Conservation (phyloP, 92 coral and sea anemone genomes). For the Palythoa heliodiscus region DNA sequence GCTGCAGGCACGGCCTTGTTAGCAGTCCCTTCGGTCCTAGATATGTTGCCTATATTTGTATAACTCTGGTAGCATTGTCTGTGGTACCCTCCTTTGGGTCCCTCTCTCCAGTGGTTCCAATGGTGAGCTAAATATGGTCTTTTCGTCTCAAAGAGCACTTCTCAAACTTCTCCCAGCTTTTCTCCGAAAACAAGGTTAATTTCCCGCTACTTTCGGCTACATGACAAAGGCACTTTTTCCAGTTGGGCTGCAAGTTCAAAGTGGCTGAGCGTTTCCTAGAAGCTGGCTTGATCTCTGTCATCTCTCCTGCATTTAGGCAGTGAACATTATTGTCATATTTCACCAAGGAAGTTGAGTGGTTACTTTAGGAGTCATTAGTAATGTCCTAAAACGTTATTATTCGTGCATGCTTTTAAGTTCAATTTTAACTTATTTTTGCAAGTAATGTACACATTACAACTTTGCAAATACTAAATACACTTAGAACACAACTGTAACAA, state of each 20-base stretch:
- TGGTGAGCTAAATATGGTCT: conserved; percentile 28
- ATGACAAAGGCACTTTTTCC: conserved; percentile 45
- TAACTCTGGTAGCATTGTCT: conserved; percentile 43
- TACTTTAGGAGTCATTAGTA: conserved; percentile 32
- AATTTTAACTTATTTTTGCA: neutral
- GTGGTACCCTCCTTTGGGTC: conserved; percentile 45
- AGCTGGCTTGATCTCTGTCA: conserved; percentile 41
- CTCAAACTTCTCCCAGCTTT: conserved; percentile 54
- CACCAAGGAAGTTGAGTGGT: conserved; percentile 29
- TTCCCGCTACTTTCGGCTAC: conserved; percentile 31
- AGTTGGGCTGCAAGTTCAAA: conserved; percentile 1
- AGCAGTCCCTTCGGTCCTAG: conserved; percentile 29
- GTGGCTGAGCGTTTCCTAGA: conserved; percentile 37
- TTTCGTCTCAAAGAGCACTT: conserved; percentile 35
- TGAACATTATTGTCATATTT: conserved; percentile 18
- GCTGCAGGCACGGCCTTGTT: conserved; percentile 19
- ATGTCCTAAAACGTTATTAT: conserved; percentile 29
- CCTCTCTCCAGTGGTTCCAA: conserved; percentile 25
- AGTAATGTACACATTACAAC: neutral
- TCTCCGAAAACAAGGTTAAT: conserved; percentile 29
- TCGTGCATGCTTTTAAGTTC: conserved; percentile 22
- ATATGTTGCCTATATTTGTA: conserved; percentile 12
- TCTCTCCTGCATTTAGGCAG: conserved; percentile 25
- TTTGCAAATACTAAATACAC: conserved; percentile 21
- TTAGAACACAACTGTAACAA: conserved; percentile 22